Evolutionary conservation across 2,888 invertebrate genomes (phyloP), one percentile per base, ranked within the genome.

Genomic region (Melinaea menophilus): DNA sequence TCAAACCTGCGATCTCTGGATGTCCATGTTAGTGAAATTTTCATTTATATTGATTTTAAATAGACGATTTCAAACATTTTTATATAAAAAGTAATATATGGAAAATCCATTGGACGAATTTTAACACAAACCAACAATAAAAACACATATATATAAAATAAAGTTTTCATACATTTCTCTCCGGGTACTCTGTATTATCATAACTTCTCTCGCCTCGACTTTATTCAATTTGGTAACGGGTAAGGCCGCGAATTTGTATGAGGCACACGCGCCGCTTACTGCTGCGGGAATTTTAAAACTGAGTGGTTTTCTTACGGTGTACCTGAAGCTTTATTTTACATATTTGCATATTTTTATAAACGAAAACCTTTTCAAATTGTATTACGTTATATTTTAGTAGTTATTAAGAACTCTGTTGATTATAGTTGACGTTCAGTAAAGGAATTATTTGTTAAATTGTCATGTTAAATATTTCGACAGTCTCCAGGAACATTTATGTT

Each of bases 181-280:
- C 47, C 48, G n/a, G 54, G 59, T 62, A 62, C 61, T 72, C 70
- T 72, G 69, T 80, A 83, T 85, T 85, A 84, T 84, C 80, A 85
- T 86, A 90, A 90, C 86, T 89, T 89, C 82, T 74, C 82, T 79
- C 85, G 84, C 78, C 78, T 82, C 76, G 72, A 78, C 84, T 84
- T 90, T 87, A 89, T 85, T 88, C 87, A 86, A 89, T 90, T 89
- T 87, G 72, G 72, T 79, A 78, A 79, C 86, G 86, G 84, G 83
- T 84, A 82, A 79, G 80, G 75, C 74, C 77, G 73, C 76, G 88
- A 86, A 89, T 88, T 82, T 79, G 78, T 87, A 90, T 87, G 81
- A 85, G 79, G 71, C 70, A 61, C 64, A 61, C 56, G 57, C 56
- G 64, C 60, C 63, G 66, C 67, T 59, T 65, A 61, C 69, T 63